Base-by-base conservation (phyloP, 2,888 invertebrate species). In the Polia nebulosa region DNA sequence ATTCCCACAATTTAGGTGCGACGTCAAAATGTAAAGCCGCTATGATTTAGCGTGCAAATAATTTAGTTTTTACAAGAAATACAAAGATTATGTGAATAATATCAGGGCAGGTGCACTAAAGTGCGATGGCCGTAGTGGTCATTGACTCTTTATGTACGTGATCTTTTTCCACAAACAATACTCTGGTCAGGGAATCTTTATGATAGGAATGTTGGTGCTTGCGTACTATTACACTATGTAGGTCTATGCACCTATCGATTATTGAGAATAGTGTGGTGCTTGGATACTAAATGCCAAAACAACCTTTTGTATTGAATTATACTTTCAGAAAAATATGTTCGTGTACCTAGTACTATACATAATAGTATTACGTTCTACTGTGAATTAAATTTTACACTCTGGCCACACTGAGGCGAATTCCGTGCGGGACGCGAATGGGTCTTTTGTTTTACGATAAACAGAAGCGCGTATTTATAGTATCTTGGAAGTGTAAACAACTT, bases 91-190 rank as follows among this genome's bases (percentile, higher is more conserved):
- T 57, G 60, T 44, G 61, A 61, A 68, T 69, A 49, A 64, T 52
- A 64, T 75, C 57, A 67, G 58, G 34, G 45, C 60, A 11, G 20
- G 22, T 55, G 53, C 34, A 20, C 32, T 52, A 63, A 51, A 82
- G 79, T 63, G 66, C 70, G 63, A 57, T 66, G 74, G 29, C 60
- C 81, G 65, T 22, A 22, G 27, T 67, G 81, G 82, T 9, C 76
- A 74, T 41, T 83, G 82, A 83, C 82, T 78, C 22, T 22, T 4
- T 52, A 41, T 27, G 27, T 78, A 74, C 78, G 64, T 73, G 77
- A 80, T 70, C 39, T 56, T 64, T 61, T 83, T 72, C 27, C 57
- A 70, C 56, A 45, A 72, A 60, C 20, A 25, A 27, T 27, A 27
- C 9, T 34, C 32, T 52, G n/a, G 6, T 25, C 20, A 20, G 27